These are phyloP conservation scores for Spodoptera exigua DNA, from an alignment of 2,888 invertebrate species.

Conservation along the genomic window DNA sequence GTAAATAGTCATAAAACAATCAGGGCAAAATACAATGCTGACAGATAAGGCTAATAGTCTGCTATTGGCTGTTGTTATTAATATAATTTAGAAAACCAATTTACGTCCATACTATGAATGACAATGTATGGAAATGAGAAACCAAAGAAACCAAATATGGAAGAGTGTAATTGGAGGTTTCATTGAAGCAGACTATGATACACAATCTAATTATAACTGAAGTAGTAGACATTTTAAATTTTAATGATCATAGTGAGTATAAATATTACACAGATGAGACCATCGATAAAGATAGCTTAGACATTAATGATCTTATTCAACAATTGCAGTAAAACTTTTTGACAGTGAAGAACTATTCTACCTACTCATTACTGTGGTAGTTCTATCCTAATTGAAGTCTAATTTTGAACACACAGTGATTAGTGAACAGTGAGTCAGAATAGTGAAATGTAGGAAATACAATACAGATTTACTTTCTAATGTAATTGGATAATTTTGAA, in stretches of 20 bases:
- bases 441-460: slow-evolving; percentile 36
- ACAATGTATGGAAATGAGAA: slow-evolving; percentile 41
- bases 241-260: slow-evolving; percentile 35
- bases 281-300: slow-evolving; percentile 29
- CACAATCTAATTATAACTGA: slow-evolving; percentile 24
- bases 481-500: slow-evolving; percentile 41
- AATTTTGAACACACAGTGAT: slow-evolving; percentile 53
- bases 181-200: slow-evolving; percentile 43
- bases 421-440: slow-evolving; percentile 34
- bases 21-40: slow-evolving; percentile 5
- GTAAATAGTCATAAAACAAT: slow-evolving; percentile 8
- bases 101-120: slow-evolving; percentile 43
- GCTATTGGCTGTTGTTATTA: slow-evolving; percentile 55
- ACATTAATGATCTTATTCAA: slow-evolving; percentile 31
- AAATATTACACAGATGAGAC: slow-evolving; percentile 44
- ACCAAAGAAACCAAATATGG: slow-evolving; percentile 20
- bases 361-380: slow-evolving; percentile 45
- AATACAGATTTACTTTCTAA: slow-evolving; percentile 49
- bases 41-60: slow-evolving; percentile 27
- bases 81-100: slow-evolving; percentile 21
- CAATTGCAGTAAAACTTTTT: slow-evolving; percentile 30
- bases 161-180: slow-evolving; percentile 15
- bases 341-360: slow-evolving; percentile 45
- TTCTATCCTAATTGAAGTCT: slow-evolving; percentile 46
- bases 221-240: slow-evolving; percentile 18